These are phyloP conservation scores for Diadumene lineata DNA, from an alignment of 92 coral and sea anemone genomes.

Conservation along the genomic window DNA sequence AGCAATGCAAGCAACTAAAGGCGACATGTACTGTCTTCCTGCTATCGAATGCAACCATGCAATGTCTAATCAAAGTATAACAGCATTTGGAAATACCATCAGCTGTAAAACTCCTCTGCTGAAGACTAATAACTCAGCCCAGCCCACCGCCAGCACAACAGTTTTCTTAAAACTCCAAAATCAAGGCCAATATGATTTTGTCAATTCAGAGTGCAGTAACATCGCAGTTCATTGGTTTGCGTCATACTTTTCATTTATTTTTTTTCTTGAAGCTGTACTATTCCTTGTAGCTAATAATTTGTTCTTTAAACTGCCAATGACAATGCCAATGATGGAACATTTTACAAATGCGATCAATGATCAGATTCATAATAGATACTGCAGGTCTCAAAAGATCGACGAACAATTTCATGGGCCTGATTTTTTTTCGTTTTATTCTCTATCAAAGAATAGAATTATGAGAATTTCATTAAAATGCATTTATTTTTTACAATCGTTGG, in stretches of 20 bases:
- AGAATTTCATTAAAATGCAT: constrained; percentile 1
- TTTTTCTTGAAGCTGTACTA: constrained; percentile 38
- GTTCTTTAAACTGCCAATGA: constrained; percentile 50
- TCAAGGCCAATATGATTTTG: constrained; percentile 54
- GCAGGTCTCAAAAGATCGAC: constrained; percentile 31
- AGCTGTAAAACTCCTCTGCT: background rate
- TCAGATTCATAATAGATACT: constrained; percentile 42
- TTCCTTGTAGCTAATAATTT: constrained; percentile 49
- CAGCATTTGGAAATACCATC: constrained; percentile 1
- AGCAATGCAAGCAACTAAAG: constrained; percentile 35
- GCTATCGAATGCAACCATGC: constrained; percentile 35
- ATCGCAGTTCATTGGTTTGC: constrained; percentile 47
- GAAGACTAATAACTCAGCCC: background rate
- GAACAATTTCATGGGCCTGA: constrained; percentile 26
- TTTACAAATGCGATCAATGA: constrained; percentile 47
- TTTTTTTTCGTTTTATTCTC: too few relatives aligned
- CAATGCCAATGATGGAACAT: constrained; percentile 41
- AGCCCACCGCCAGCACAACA: too few relatives aligned
- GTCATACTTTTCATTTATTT: constrained; percentile 38
- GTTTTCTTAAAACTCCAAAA: constrained; percentile 35
- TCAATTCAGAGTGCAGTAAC: constrained; percentile 51
- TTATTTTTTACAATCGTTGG: background rate
- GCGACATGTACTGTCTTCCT: constrained; percentile 44
- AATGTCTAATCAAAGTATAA: background rate
- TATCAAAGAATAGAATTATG: too few relatives aligned